A percentile compares a stretch with the other conserved stretches of the same genome.
phyloP scores from a whole-genome alignment of 2,113 vertebrate species.

The Colius striatus region DNA sequence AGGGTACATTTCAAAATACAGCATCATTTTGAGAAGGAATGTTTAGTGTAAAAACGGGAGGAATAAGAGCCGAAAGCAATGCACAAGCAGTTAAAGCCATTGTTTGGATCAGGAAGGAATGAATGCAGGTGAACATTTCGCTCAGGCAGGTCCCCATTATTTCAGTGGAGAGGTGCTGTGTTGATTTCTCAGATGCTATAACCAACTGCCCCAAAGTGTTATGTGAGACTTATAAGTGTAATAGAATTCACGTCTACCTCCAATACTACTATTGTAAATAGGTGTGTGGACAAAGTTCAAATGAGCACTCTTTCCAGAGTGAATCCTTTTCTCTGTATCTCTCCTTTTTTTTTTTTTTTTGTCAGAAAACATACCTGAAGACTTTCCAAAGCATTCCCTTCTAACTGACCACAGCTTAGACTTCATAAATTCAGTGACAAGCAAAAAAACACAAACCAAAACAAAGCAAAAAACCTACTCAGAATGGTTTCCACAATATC shows the following conservation, averaged over 20 bases:
- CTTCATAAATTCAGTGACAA: neutral
- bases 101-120: neutral
- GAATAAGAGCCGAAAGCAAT: neutral
- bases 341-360: too few species aligned
- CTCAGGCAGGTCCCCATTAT: neutral
- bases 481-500: neutral
- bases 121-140: neutral
- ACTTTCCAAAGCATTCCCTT: neutral
- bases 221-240: neutral
- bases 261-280: neutral
- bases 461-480: too few species aligned
- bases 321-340: neutral
- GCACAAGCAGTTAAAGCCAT: neutral
- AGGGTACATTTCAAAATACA: neutral
- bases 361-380: neutral
- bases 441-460: too few species aligned
- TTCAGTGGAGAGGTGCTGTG: neutral
- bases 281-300: neutral
- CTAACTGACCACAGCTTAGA: neutral
- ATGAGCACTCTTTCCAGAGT: neutral
- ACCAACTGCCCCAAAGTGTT: neutral
- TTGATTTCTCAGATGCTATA: neutral
- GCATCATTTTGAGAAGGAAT: neutral
- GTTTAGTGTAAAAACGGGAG: neutral
- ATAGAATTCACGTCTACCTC: neutral